Base-by-base conservation (phyloP, 37 sponge, comb jelly and placozoan genomes). In the Crambe crambe region DNA sequence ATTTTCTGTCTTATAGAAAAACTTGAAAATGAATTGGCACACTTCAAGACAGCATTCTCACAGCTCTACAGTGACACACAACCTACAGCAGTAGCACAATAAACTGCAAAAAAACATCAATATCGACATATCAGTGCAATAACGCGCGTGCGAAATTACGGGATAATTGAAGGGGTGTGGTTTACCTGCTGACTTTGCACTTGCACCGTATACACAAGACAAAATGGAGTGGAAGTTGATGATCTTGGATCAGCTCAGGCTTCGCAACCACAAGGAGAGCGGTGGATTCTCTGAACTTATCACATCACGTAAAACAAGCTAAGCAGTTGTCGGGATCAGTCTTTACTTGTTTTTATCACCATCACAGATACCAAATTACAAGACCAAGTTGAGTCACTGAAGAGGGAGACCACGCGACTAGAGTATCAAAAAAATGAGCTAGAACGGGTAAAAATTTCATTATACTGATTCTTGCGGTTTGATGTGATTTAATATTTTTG, bases 391-490 rank as follows among this genome's bases (percentile, higher is more conserved):
- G 83, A 82, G 2, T 57, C 64, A 0, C 39, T 73, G 58, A 76
- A 38, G 67, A 76, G 37, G 40, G 74, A 82, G 21, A 77, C 72
- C 42, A 82, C 64, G 1, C 37, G 83, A 37, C 58, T 88, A 5
- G 83, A 88, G 22, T 81, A 72, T 73, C 69, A 83, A 21, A 88
- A 88, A 62, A 70, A 76, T 47, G 73, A 88, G 74, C 73, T 82
- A 42, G 78, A 82, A 34, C 58, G 42, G 88, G 83, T 82, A 29
- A 68, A 59, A 23, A 39, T 35, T 27, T 1, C 9, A 31, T 32
- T 40, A 1, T 2, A 42, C 0, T 39, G 23, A 31, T n/a, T n/a
- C n/a, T n/a, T n/a, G n/a, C n/a, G n/a, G n/a, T n/a, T 70, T 39
- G 2, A n/a, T 23, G 10, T n/a, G 27, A 59, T 37, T 60, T 30